Conservation (phyloP, 2,113 vertebrate genomes). For the Raja brachyura region DNA sequence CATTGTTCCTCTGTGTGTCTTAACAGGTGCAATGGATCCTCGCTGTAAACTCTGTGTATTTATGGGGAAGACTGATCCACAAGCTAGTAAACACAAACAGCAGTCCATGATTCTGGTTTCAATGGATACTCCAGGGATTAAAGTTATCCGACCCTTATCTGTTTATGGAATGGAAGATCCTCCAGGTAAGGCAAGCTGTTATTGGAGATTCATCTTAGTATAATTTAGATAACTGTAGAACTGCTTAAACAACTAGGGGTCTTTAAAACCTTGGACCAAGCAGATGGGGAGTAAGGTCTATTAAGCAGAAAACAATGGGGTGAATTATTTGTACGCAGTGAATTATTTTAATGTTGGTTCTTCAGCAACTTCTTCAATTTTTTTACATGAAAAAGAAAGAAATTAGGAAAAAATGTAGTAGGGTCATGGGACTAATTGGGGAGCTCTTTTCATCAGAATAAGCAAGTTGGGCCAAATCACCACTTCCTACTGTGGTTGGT, state of each 20-base stretch:
- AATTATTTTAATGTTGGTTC: not conserved
- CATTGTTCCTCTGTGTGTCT: not conserved
- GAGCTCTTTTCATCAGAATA: not conserved
- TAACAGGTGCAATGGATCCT: slow-evolving; percentile 50
- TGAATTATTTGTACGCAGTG: not conserved
- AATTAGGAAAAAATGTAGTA: not conserved
- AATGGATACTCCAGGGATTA: slow-evolving; percentile 52
- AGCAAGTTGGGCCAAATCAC: not conserved
- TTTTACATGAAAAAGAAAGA: not conserved
- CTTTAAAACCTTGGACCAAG: not conserved
- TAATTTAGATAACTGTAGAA: not conserved
- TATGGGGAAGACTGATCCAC: slow-evolving; percentile 53
- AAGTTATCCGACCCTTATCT: slow-evolving; percentile 44
- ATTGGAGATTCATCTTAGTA: not conserved
- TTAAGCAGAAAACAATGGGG: too few species aligned
- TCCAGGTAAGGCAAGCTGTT: slow-evolving; percentile 42
- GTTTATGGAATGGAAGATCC: slow-evolving; percentile 49
- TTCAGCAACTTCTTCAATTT: not conserved
- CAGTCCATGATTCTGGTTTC: slow-evolving; percentile 53
- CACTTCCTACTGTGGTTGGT: not conserved
- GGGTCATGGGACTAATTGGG: not conserved
- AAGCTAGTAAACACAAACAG: slow-evolving; percentile 49
- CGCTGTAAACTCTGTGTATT: slow-evolving; percentile 54
- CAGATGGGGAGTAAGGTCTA: not conserved
- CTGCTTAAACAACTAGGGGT: not conserved